Evolutionary conservation across 2,888 invertebrate genomes (phyloP), one percentile per base, ranked within the genome.

Genomic region (Smittia sp.): DNA sequence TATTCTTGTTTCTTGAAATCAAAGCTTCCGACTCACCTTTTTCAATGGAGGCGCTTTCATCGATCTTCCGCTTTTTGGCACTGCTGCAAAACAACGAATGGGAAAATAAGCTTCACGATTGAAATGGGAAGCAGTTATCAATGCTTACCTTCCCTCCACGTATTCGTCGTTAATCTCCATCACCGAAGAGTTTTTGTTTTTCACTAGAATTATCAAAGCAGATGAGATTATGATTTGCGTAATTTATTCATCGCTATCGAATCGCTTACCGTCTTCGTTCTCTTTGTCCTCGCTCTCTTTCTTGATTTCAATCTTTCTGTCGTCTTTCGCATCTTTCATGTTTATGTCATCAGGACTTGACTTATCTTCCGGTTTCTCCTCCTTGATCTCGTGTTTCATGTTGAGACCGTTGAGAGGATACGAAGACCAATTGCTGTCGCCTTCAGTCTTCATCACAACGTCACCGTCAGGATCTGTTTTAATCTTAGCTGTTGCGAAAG

Each of bases 241-340:
- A 32, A 32, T 32, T 32, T 32, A 6, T 32, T 32, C 32, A 46
- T 46, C 15, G 2, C 46, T 6, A 15, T 46, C n/a, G 6, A 46
- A 6, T 15, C 15, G 46, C 46, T 24, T 72, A 62, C 72, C 72
- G n/a, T 72, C 72, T 25, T 72, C 72, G 27, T 38, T 62, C n/a
- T 58, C 83, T 82, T 86, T 85, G 77, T 85, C 82, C 76, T 86
- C 84, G 76, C 87, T 86, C 77, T 86, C 87, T 80, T 87, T 87
- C 78, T 87, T 87, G 76, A 82, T 86, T 75, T 85, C 85, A 75
- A 83, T 80, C 76, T 84, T 83, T 39, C 79, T 75, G 32, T 77
- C 77, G 41, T 77, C 75, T 39, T 81, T 80, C 13, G 6, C 54
- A 11, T 72, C 54, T 25, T 72, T 72, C 15, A 62, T 62, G 9